These are phyloP conservation scores for Helarctos malayanus DNA, from an alignment of 2,797 vertebrate genomes.

Conservation along the genomic window DNA sequence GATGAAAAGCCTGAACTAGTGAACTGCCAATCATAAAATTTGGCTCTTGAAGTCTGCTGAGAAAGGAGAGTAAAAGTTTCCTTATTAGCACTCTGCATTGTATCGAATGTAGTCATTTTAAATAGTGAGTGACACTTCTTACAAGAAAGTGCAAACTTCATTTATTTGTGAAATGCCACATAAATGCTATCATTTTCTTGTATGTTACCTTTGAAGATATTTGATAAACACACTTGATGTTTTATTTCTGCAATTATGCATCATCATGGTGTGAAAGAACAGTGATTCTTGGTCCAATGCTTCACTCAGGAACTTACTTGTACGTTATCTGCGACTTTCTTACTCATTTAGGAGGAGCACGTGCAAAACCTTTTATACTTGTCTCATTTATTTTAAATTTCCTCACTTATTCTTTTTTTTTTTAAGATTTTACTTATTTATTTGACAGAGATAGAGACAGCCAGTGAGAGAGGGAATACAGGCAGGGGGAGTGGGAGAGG, in stretches of 20 bases:
- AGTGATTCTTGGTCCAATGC: background rate
- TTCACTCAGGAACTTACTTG: background rate
- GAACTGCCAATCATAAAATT: background rate
- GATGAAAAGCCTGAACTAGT: background rate
- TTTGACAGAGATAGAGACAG: too few relatives aligned
- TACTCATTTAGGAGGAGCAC: background rate
- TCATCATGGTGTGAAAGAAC: background rate
- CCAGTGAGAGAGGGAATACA: too few relatives aligned
- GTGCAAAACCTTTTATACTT: background rate
- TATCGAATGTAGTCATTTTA: background rate
- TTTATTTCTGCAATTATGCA: background rate
- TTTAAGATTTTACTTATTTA: too few relatives aligned
- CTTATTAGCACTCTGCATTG: background rate
- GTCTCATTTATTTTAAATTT: slow-evolving; percentile 37
- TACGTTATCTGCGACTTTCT: background rate
- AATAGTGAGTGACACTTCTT: background rate
- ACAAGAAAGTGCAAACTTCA: background rate
- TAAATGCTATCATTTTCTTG: background rate
- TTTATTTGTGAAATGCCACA: background rate
- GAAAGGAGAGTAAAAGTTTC: background rate
- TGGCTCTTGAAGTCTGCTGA: background rate
- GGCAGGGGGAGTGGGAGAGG: too few relatives aligned
- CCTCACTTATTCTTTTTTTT: background rate
- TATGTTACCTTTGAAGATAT: background rate
- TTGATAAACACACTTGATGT: background rate